Percentiles rank a stretch among this genome's conserved stretches.
These are phyloP conservation scores for Dryobota labecula DNA, from an alignment of 2,888 invertebrate genomes.

Conservation along the genomic window DNA sequence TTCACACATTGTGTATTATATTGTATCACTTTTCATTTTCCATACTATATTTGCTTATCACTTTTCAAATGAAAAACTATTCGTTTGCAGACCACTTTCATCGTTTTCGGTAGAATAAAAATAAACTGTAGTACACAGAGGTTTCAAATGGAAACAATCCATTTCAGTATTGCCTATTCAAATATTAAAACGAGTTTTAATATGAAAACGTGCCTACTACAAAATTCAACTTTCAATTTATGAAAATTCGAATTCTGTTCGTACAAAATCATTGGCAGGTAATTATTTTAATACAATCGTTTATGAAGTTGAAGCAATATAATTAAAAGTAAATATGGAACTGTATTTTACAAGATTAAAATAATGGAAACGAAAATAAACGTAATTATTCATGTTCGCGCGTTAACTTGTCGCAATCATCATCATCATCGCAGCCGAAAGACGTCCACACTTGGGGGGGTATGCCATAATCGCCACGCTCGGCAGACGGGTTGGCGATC, in stretches of 20 bases:
- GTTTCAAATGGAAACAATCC: constrained; percentile 48
- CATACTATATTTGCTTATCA: neutral
- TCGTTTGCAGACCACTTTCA: neutral
- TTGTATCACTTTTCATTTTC: neutral
- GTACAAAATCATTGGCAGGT: constrained; percentile 30
- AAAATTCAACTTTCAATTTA: constrained; percentile 53
- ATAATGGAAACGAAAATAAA: constrained; percentile 7
- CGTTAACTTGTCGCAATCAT: too few species aligned
- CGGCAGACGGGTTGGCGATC: too few species aligned
- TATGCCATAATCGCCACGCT: too few species aligned
- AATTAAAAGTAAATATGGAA: constrained; percentile 41
- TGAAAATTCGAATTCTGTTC: constrained; percentile 40
- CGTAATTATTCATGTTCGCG: constrained; percentile 13
- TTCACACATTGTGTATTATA: neutral
- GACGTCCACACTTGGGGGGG: too few species aligned
- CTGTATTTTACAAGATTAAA: constrained; percentile 13
- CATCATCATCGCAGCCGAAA: too few species aligned
- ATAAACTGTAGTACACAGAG: neutral
- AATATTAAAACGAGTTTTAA: constrained; percentile 58
- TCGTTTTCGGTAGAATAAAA: neutral
- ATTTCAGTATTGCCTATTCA: constrained; percentile 39
- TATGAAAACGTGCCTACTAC: constrained; percentile 37
- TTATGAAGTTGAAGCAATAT: constrained; percentile 24
- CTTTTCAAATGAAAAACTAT: neutral
- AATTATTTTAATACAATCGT: constrained; percentile 34